Percentiles rank a stretch among this genome's conserved stretches.
Conservation (phyloP, 2,888 invertebrate species). For the Pristionchus japonicus region DNA sequence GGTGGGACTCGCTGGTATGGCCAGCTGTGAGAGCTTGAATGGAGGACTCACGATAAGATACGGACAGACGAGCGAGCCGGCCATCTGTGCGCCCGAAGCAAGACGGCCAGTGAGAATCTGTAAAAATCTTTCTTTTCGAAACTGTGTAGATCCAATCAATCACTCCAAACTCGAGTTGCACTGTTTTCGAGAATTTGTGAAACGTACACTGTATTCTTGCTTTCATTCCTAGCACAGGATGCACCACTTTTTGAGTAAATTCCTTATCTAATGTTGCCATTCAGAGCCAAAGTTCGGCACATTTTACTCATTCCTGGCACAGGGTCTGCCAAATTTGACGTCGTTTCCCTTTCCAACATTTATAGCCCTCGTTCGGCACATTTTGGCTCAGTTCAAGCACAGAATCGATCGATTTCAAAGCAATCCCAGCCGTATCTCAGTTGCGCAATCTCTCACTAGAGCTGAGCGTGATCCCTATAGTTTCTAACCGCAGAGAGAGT, state of each 20-base stretch:
- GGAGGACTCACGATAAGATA: slow-evolving; percentile 71
- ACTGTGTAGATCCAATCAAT: no score
- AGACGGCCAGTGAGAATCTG: slow-evolving; percentile 60
- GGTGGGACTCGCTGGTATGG: no score
- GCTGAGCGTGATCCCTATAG: background rate
- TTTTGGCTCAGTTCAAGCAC: background rate
- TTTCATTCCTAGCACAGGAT: no score
- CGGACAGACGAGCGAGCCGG: slow-evolving; percentile 73
- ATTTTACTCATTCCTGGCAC: no score
- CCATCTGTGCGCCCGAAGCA: slow-evolving; percentile 73
- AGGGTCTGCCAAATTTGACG: no score
- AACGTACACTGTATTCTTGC: background rate
- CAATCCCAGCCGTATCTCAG: background rate
- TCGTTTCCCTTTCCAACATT: no score
- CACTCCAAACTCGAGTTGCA: no score
- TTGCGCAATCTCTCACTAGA: background rate
- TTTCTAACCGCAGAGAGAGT: background rate
- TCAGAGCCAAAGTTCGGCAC: no score
- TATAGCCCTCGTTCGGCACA: background rate
- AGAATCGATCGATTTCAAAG: background rate
- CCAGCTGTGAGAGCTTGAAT: no score
- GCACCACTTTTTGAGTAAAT: no score
- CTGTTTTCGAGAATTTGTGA: no score
- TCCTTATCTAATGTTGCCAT: no score
- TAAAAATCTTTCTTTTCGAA: background rate